Evolutionary conservation across 1,140 invertebrate species (phyloP).

Genomic region (Philaenus spumarius): DNA sequence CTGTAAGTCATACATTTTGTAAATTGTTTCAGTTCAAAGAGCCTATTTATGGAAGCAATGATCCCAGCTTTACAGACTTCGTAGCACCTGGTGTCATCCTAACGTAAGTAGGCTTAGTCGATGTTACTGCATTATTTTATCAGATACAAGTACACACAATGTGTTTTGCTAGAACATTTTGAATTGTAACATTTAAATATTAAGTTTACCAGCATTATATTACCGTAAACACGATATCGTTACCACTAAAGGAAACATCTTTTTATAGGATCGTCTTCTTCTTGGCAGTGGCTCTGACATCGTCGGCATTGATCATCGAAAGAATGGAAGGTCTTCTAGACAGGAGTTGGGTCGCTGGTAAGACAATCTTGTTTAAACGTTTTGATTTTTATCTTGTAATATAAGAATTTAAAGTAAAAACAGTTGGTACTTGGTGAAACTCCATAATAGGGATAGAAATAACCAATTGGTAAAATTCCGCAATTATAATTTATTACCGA

Average conservation of each 20-base stretch:
- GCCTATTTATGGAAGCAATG: constrained; percentile 79
- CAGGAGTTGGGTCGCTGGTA: constrained; percentile 75
- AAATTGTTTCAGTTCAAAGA: constrained; percentile 62
- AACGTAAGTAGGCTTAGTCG: constrained; percentile 56
- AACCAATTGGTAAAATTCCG: too few relatives aligned
- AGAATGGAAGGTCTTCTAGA: constrained; percentile 83
- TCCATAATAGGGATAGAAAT: too few relatives aligned
- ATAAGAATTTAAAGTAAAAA: too few relatives aligned
- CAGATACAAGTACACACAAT: background rate
- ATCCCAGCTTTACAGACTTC: constrained; percentile 89
- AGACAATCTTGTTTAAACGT: too few relatives aligned
- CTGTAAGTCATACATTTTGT: too few relatives aligned
- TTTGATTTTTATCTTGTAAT: too few relatives aligned
- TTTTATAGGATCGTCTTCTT: constrained; percentile 84
- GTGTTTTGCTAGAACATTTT: background rate
- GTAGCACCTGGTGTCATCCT: constrained; percentile 90
- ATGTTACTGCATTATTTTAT: constrained; percentile 17
- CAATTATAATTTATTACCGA: too few relatives aligned
- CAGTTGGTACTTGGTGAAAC: too few relatives aligned
- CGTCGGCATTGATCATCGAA: constrained; percentile 84
- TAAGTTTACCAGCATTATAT: background rate
- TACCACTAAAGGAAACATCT: too few relatives aligned
- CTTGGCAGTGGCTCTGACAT: constrained; percentile 86
- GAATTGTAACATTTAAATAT: background rate
- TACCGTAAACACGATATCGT: background rate